A percentile compares a stretch with the other conserved stretches of the same genome.
Conservation (phyloP, 35 echinoderm and acorn worm genomes). For the Holothuria glaberrima region DNA sequence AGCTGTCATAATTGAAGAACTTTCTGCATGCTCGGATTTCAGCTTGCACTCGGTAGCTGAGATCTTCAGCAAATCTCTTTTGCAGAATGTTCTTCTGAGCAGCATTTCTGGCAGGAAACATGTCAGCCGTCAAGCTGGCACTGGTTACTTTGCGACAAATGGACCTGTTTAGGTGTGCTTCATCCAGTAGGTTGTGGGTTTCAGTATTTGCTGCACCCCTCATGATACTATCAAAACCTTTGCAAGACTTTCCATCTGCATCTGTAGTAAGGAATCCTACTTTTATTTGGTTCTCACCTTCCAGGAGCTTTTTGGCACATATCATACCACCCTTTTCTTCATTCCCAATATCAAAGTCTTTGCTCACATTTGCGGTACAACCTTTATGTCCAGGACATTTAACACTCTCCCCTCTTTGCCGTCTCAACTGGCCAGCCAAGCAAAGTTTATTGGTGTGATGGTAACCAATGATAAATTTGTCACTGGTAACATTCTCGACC, state of each 20-base stretch:
- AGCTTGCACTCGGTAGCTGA: neutral
- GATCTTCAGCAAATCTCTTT: conserved; percentile 14
- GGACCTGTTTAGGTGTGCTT: too few species aligned
- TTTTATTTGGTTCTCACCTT: neutral
- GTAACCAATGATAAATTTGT: conserved; percentile 27
- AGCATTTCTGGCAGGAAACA: neutral
- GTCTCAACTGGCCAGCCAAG: neutral
- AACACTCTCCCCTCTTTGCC: neutral
- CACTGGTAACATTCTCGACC: conserved; percentile 5
- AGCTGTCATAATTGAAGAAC: neutral
- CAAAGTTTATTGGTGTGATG: conserved; percentile 6
- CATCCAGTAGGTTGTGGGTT: conserved; percentile 9
- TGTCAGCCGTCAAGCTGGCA: neutral
- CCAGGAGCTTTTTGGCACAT: neutral
- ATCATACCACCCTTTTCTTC: neutral
- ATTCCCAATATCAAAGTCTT: too few species aligned
- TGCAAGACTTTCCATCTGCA: conserved; percentile 43
- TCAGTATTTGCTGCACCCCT: neutral
- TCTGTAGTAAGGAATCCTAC: conserved; percentile 37
- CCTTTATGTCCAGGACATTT: conserved; percentile 24
- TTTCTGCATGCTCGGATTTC: conserved; percentile 8
- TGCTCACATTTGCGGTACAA: neutral
- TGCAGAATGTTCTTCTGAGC: neutral
- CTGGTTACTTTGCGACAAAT: neutral
- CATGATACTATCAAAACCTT: conserved; percentile 31